A percentile compares a stretch with the other conserved stretches of the same genome.
Evolutionary conservation across 2,888 invertebrate species (phyloP).

Genomic region (Eristalinus aeneus): DNA sequence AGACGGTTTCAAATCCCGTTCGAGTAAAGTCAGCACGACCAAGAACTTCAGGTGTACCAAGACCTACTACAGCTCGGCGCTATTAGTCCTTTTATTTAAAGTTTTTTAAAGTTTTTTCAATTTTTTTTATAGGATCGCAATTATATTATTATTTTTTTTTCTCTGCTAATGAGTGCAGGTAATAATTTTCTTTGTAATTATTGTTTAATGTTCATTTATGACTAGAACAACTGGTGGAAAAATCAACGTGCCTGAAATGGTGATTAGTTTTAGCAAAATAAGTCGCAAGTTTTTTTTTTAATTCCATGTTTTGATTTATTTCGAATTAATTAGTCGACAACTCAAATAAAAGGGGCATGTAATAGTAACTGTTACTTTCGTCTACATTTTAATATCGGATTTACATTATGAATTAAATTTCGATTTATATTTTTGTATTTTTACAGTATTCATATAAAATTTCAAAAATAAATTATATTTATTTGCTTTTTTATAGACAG

Average conservation of each 20-base stretch:
- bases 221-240: too few relatives aligned
- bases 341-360: not conserved
- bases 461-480: constrained; percentile 28
- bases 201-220: too few relatives aligned
- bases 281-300: too few relatives aligned
- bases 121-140: not conserved
- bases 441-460: constrained; percentile 7
- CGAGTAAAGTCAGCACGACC: constrained; percentile 82
- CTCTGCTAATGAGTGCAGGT: not conserved
- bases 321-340: not conserved
- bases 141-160: not conserved
- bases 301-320: too few relatives aligned
- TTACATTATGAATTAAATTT: not conserved
- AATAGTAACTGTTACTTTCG: not conserved
- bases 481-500: constrained; percentile 17
- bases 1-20: constrained; percentile 82
- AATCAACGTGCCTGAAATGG: too few relatives aligned
- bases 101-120: too few relatives aligned
- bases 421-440: not conserved
- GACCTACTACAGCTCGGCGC: constrained; percentile 82
- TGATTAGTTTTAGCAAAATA: too few relatives aligned
- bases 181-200: not conserved
- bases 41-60: constrained; percentile 82
- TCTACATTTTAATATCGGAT: not conserved
- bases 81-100: constrained; percentile 75